Conservation (phyloP, 2,113 vertebrate species). For the Gymnogyps californianus region DNA sequence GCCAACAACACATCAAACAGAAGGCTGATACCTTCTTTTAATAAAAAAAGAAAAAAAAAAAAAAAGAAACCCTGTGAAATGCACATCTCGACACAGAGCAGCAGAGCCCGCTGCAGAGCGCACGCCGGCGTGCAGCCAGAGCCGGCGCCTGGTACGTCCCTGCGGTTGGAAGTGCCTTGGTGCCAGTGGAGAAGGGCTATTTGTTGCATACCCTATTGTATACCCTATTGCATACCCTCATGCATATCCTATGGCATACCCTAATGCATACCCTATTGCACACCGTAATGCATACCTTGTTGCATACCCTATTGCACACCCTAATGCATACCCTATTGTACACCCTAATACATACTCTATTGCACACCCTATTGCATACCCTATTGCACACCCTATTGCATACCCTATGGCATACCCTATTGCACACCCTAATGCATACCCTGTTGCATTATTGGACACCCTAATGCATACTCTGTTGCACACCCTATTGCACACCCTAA, state of each 20-base stretch:
- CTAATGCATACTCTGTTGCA: no score
- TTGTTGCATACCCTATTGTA: neutral
- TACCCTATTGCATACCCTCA: neutral
- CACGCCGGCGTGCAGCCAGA: neutral
- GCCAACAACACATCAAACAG: constrained; percentile 80
- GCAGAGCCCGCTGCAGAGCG: constrained; percentile 4
- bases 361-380: neutral
- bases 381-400: neutral
- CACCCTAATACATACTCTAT: neutral
- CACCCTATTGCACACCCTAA: neutral
- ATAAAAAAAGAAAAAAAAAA: neutral
- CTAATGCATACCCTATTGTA: neutral
- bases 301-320: no score
- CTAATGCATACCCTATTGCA: neutral
- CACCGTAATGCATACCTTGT: neutral
- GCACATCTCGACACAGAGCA: neutral
- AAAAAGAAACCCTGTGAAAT: neutral
- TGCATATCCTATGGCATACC: no score
- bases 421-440: neutral
- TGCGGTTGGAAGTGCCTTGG: neutral
- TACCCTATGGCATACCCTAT: neutral
- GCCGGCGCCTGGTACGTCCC: neutral
- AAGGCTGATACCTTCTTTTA: constrained; percentile 74
- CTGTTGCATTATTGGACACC: neutral
- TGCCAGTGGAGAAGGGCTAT: neutral